phyloP scores from a whole-genome alignment of 2,113 vertebrate genomes.

The Rhombomys opimus region DNA sequence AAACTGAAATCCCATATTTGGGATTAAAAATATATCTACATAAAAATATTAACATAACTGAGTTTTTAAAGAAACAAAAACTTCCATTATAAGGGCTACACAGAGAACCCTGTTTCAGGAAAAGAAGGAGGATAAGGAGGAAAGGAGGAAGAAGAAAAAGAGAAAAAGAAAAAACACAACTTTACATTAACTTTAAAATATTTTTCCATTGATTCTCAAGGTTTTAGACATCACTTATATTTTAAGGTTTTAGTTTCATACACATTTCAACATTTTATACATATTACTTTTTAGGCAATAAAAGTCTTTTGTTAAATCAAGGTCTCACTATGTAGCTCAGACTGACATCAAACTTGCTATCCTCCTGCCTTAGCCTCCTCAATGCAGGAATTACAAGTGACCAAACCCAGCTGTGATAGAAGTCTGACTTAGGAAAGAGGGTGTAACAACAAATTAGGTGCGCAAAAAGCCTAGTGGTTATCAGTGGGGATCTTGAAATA shows the following conservation, averaged over 20 bases:
- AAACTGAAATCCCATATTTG: too few relatives aligned
- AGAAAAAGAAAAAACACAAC: not conserved
- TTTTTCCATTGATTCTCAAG: not conserved
- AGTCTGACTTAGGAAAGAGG: not conserved
- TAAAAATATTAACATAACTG: too few relatives aligned
- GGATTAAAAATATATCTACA: too few relatives aligned
- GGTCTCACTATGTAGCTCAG: not conserved
- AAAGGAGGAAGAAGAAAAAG: too few relatives aligned
- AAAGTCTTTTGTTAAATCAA: not conserved
- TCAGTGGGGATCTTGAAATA: not conserved
- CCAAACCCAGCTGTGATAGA: not conserved
- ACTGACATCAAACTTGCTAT: not conserved
- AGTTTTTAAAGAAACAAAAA: too few relatives aligned
- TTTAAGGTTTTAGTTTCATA: not conserved
- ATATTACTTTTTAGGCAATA: not conserved
- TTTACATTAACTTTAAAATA: not conserved
- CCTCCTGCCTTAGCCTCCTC: not conserved
- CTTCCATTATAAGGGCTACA: too few relatives aligned
- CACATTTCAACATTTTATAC: not conserved
- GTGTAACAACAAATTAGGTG: not conserved
- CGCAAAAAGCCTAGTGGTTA: not conserved
- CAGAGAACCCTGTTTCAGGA: too few relatives aligned
- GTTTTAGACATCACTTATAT: not conserved
- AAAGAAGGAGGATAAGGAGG: too few relatives aligned
- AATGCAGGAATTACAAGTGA: not conserved